Conservation (phyloP, 1,140 invertebrate species). For the Bombyx mori region ASM3026992v2 NC_085115.1:11261501-11262000, state of each 20-base stretch:
- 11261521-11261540: neutral
- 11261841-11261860: slow-evolving; percentile 10
- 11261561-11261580: neutral
- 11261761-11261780: slow-evolving; percentile 10
- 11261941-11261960: no score
- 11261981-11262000: no score
- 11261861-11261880: slow-evolving; percentile 8
- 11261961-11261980: no score
- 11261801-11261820: neutral
- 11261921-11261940: no score
- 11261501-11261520: no score
- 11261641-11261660: slow-evolving; percentile 57
- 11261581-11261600: neutral
- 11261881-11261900: no score
- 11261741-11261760: slow-evolving; percentile 26
- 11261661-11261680: slow-evolving; percentile 34
- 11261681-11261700: slow-evolving; percentile 61
- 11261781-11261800: slow-evolving; percentile 8
- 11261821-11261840: neutral
- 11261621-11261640: slow-evolving; percentile 47
- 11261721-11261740: slow-evolving; percentile 36
- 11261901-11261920: no score
- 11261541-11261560: slow-evolving; percentile 2
- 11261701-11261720: slow-evolving; percentile 67
- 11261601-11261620: slow-evolving; percentile 38